Evolutionary conservation across 2,797 vertebrate species (phyloP), one percentile per base, ranked within the genome.

Genomic region (Luscinia luscinia): DNA sequence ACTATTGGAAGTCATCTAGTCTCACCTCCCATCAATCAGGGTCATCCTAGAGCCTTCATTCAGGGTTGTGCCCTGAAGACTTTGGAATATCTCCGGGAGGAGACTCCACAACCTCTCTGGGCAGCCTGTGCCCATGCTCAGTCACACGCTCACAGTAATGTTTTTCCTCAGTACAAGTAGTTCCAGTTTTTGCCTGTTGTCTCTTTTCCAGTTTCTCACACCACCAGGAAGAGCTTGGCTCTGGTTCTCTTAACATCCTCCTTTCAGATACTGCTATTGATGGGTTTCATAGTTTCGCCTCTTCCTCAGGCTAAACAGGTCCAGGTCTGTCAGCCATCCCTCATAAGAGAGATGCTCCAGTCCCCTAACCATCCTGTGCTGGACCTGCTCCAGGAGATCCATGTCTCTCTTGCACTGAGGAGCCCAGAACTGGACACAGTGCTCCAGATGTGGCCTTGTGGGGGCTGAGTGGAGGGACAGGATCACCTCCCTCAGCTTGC

Each of bases 401-500:
- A 11, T 3, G 16, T n/a, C 11, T 13, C 14, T 87, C 28, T 45
- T 34, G 4, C 15, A 24, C 24, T 22, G 16, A 52, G n/a, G 38
- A 64, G n/a, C 3, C 52, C 59, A 66, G 52, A 66, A 30, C 7
- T 26, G 9, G 15, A 28, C 67, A 64, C 9, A 30, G 9, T 2
- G 15, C 17, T 46, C 14, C 52, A 67, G 14, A 26, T 22, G 30
- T 34, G 62, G 5, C 28, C 40, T 74, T 9, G 9, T 8, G 6
- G 4, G 17, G 12, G 17, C 24, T 40, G 61, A 34, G 14, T 0
- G 40, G 16, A 80, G 7, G 6, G 6, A 14, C 8, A 67, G 61
- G 5, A 26, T 32, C 24, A 46, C 3, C 21, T 52, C 38, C 6
- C 12, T 67, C 0, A 1, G 2, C 11, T 14, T 46, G 20, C 40